Conservation (phyloP, 2,797 vertebrate species). For the Labroides dimidiatus region DNA sequence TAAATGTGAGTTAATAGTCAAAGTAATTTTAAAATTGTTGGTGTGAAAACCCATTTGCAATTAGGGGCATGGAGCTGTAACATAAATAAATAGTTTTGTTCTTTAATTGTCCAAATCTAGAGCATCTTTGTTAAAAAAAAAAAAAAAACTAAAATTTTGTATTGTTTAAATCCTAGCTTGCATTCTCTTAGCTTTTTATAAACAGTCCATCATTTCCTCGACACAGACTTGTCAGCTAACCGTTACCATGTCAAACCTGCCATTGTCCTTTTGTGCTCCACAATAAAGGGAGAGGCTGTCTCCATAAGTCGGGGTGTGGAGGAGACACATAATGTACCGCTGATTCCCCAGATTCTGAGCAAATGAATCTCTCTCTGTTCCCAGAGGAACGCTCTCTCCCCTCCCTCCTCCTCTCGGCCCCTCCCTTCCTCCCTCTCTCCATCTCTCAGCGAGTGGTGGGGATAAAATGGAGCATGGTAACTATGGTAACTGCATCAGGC, state of each 20-base stretch:
- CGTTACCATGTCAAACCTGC: conserved; percentile 15
- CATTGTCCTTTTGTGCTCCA: conserved; percentile 65
- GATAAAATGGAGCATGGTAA: conserved; percentile 83
- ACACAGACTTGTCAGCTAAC: not conserved
- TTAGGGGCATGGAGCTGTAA: not conserved
- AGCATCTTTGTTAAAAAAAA: not conserved
- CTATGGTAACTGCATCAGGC: conserved; percentile 86
- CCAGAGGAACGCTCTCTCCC: conserved; percentile 49
- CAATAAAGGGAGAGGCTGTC: conserved; percentile 69
- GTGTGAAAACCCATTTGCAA: not conserved
- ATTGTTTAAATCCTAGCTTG: not conserved
- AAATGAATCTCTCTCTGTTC: conserved; percentile 65
- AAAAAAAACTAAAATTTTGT: not conserved
- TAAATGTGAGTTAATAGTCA: not conserved
- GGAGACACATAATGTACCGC: conserved; percentile 51
- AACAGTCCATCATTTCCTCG: not conserved
- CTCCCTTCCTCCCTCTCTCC: conserved; percentile 56
- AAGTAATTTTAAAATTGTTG: not conserved
- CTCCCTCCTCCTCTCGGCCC: conserved; percentile 36
- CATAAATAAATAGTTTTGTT: not conserved
- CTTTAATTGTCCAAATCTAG: not conserved
- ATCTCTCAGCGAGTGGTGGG: conserved; percentile 56
- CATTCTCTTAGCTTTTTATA: conserved; percentile 2
- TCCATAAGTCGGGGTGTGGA: conserved; percentile 40
- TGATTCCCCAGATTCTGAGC: conserved; percentile 65